These are phyloP conservation scores for Microcebus murinus DNA, from an alignment of 2,113 vertebrate species.

Conservation along the genomic window DNA sequence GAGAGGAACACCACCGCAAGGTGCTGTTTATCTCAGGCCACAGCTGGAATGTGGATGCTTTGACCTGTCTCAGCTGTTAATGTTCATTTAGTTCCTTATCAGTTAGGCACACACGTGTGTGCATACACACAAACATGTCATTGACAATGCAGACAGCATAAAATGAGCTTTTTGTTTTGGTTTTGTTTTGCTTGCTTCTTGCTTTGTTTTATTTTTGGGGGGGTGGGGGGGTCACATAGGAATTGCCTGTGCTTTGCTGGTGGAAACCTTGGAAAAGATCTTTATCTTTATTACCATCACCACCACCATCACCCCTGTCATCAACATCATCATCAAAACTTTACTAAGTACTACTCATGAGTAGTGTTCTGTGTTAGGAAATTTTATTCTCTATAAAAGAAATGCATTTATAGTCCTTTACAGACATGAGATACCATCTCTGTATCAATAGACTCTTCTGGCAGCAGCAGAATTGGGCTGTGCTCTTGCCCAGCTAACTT, in stretches of 20 bases:
- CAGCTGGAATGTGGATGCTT: conserved; percentile 17
- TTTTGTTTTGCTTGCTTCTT: neutral
- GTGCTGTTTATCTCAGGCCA: neutral
- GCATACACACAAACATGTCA: neutral
- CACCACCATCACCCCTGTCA: neutral
- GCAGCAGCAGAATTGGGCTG: neutral
- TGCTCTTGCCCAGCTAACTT: neutral
- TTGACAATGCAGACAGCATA: neutral
- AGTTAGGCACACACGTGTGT: neutral
- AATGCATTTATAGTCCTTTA: neutral
- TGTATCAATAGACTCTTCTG: neutral
- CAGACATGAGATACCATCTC: neutral
- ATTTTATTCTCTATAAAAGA: neutral
- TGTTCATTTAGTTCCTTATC: conserved; percentile 15
- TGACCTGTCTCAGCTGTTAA: neutral
- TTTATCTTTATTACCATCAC: neutral
- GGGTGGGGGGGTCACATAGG: neutral
- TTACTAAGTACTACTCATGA: neutral
- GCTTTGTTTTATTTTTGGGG: neutral
- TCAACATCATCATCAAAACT: neutral
- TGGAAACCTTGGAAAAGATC: neutral
- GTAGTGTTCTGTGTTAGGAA: neutral
- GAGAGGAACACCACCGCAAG: neutral
- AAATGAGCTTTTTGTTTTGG: neutral
- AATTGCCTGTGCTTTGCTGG: neutral